These are phyloP conservation scores for Saiga tatarica DNA, from an alignment of 2,113 vertebrate genomes.

Conservation along the genomic window DNA sequence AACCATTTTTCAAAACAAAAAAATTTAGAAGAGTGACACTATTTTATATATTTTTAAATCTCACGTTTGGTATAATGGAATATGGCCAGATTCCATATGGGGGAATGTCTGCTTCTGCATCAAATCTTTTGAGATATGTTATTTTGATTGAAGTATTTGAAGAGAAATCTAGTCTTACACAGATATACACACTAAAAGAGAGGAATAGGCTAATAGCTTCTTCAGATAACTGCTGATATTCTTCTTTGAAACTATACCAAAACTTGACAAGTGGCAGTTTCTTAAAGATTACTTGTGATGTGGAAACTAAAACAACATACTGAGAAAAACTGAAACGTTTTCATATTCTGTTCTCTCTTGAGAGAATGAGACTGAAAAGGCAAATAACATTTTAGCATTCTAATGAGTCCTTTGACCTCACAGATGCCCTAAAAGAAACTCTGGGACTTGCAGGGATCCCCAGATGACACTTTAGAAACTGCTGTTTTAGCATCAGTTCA, in stretches of 20 bases:
- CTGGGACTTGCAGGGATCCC: neutral
- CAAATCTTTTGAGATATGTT: neutral
- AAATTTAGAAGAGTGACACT: neutral
- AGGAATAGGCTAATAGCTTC: neutral
- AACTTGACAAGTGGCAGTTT: neutral
- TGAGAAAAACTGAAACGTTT: neutral
- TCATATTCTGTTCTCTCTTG: neutral
- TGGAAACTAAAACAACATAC: neutral
- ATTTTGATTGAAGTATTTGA: neutral
- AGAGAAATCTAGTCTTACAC: neutral
- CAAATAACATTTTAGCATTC: neutral
- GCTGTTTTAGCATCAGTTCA: neutral
- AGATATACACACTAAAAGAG: neutral
- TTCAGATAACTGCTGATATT: neutral
- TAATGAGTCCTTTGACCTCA: neutral
- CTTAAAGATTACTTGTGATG: neutral
- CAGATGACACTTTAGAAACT: neutral
- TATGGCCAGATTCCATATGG: neutral
- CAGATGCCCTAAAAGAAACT: neutral
- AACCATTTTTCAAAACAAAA: neutral
- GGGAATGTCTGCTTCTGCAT: neutral
- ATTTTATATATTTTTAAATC: neutral
- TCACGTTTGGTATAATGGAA: neutral
- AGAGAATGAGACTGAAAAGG: neutral
- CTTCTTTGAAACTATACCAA: neutral